Evolutionary conservation across 2,113 vertebrate genomes (phyloP), one percentile per base, ranked within the genome.

Genomic region (Arothron firmamentum): DNA sequence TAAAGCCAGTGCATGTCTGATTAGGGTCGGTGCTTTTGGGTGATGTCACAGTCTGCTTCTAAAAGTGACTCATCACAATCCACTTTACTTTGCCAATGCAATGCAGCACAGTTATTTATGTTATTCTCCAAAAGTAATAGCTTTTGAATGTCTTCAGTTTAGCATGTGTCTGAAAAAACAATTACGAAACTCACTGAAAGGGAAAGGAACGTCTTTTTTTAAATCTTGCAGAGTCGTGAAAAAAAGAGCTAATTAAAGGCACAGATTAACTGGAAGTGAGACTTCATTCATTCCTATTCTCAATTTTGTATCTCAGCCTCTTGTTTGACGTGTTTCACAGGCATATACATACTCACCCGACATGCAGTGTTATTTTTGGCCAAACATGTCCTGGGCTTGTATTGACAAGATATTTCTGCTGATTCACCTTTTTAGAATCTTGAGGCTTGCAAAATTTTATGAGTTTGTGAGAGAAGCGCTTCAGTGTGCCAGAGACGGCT

Each of bases 391-490:
- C n/a, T 55, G 12, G 28, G 13, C 48, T 19, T 23, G 23, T 66
- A 72, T 66, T 56, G 65, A 76, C 52, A 34, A 56, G 54, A 64
- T 21, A 52, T 60, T 71, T 70, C 38, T 81, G 77, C 61, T 70
- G 64, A 77, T 23, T 78, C 65, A 68, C 38, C 50, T 56, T 6
- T 61, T 54, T 31, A 67, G 72, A 67, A 21, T 71, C 73, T 60
- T 28, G 74, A 81, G 28, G 77, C 75, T 76, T 71, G 52, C 20
- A 62, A 49, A 62, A 54, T 5, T 62, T 41, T 66, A 15, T 10
- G 11, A 49, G 43, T 11, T 46, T 72, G 54, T 17, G 5, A 45
- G 25, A 52, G 62, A 75, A 49, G 20, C 31, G 50, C 56, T 59
- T 11, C 14, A 16, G 19, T 41, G 45, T 4, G 2, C 63, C 52